Evolutionary conservation across 2,888 invertebrate species (phyloP).

Genomic region (Oegoconia quadripuncta): DNA sequence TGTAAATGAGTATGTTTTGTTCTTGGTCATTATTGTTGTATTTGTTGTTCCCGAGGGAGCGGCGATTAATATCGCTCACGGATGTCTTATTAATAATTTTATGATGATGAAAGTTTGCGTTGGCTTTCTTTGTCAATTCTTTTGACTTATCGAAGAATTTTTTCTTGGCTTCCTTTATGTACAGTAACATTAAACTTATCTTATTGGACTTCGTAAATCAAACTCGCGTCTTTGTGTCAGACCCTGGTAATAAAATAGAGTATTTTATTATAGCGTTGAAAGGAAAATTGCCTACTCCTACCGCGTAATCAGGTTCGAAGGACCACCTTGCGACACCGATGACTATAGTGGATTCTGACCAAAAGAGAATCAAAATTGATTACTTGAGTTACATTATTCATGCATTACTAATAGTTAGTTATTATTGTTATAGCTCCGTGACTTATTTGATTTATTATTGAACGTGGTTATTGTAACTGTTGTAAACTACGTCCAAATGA

Average conservation of each 20-base stretch:
- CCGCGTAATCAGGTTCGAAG: constrained; percentile 21
- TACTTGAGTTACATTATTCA: constrained; percentile 32
- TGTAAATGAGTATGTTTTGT: constrained; percentile 66
- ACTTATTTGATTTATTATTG: constrained; percentile 4
- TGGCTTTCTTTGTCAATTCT: too few relatives aligned
- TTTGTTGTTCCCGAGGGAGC: constrained; percentile 57
- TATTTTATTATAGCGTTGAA: too few relatives aligned
- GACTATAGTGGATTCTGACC: constrained; percentile 20
- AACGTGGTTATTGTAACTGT: not conserved
- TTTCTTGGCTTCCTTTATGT: too few relatives aligned
- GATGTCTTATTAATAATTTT: not conserved
- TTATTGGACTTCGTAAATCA: too few relatives aligned
- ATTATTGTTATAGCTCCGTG: not conserved
- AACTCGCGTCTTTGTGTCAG: too few relatives aligned
- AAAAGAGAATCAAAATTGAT: too few relatives aligned
- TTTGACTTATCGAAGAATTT: too few relatives aligned
- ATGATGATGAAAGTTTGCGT: not conserved
- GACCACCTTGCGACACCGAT: constrained; percentile 13
- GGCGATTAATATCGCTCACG: constrained; percentile 47
- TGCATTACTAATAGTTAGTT: constrained; percentile 50
- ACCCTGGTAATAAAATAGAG: too few relatives aligned
- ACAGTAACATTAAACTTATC: too few relatives aligned
- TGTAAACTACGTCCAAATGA: not conserved
- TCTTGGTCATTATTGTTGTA: constrained; percentile 60
- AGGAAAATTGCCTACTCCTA: not conserved